These are phyloP conservation scores for Agapetus fuscipes DNA, from an alignment of 2,888 invertebrate genomes.

Conservation along the genomic window DNA sequence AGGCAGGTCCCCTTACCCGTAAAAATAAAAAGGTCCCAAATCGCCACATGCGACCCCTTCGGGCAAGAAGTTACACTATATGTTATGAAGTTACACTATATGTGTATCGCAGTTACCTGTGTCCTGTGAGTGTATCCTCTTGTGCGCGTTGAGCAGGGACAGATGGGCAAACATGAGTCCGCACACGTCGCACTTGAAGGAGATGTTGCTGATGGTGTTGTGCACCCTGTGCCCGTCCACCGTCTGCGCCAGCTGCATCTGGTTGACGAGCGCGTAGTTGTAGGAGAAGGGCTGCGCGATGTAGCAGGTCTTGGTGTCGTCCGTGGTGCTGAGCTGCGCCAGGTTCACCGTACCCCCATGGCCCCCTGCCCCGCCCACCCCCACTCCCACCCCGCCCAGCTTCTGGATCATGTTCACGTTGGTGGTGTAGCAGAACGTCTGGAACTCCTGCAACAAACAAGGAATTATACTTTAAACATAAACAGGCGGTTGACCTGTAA, in stretches of 20 bases:
- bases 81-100: too few species aligned
- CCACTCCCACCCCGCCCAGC: slow-evolving; percentile 33
- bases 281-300: slow-evolving; percentile 68
- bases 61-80: too few species aligned
- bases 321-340: slow-evolving; percentile 37
- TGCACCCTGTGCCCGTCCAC: slow-evolving; percentile 32
- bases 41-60: too few species aligned
- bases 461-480: slow-evolving; percentile 6
- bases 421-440: slow-evolving; percentile 59
- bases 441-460: slow-evolving; percentile 45
- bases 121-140: slow-evolving; percentile 65
- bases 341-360: slow-evolving; percentile 54
- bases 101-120: slow-evolving; percentile 38
- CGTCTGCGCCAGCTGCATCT: slow-evolving; percentile 65
- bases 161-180: slow-evolving; percentile 79
- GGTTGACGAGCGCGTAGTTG: slow-evolving; percentile 77
- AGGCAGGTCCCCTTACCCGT: too few species aligned
- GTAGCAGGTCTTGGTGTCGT: slow-evolving; percentile 62
- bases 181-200: slow-evolving; percentile 82
- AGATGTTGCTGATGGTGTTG: slow-evolving; percentile 69
- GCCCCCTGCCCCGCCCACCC: slow-evolving; percentile 30
- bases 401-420: slow-evolving; percentile 62
- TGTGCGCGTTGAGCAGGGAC: slow-evolving; percentile 75
- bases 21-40: too few species aligned
- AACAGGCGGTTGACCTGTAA: not conserved